These are phyloP conservation scores for Pemphigus obesinymphae DNA, from an alignment of 1,140 invertebrate genomes.

Conservation along the genomic window DNA sequence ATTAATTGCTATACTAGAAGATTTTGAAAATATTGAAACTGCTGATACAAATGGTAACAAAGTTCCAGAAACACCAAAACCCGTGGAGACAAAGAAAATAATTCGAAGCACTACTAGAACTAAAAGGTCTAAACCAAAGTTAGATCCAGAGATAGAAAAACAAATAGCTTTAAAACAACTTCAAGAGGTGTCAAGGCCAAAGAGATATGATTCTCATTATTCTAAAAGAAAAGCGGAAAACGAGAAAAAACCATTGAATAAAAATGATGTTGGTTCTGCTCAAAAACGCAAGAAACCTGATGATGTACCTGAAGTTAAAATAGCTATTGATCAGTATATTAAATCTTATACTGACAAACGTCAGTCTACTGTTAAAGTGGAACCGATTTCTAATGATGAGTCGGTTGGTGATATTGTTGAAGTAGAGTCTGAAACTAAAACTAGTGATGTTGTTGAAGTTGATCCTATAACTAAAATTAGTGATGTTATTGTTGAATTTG, in stretches of 20 bases:
- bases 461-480: too few species aligned
- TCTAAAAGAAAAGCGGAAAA: slow-evolving; percentile 25
- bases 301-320: slow-evolving; percentile 43
- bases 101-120: slow-evolving; percentile 9
- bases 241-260: slow-evolving; percentile 35
- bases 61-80: not conserved
- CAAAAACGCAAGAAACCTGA: slow-evolving; percentile 28
- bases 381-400: not conserved
- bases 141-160: slow-evolving; percentile 53
- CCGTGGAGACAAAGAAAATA: not conserved
- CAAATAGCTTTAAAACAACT: slow-evolving; percentile 56
- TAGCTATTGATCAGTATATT: slow-evolving; percentile 43
- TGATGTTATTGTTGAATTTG: too few species aligned
- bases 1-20: slow-evolving; percentile 34
- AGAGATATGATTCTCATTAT: slow-evolving; percentile 43
- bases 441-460: slow-evolving; percentile 16
- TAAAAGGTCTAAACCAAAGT: slow-evolving; percentile 42
- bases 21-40: slow-evolving; percentile 25
- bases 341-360: slow-evolving; percentile 43
- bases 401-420: slow-evolving; percentile 13
- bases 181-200: slow-evolving; percentile 50
- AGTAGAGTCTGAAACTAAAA: not conserved
- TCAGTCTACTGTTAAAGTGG: slow-evolving; percentile 3
- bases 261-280: slow-evolving; percentile 24
- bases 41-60: slow-evolving; percentile 19